phyloP scores from a whole-genome alignment of 2,797 vertebrate species.

The Pachyuromys duprasi region DNA sequence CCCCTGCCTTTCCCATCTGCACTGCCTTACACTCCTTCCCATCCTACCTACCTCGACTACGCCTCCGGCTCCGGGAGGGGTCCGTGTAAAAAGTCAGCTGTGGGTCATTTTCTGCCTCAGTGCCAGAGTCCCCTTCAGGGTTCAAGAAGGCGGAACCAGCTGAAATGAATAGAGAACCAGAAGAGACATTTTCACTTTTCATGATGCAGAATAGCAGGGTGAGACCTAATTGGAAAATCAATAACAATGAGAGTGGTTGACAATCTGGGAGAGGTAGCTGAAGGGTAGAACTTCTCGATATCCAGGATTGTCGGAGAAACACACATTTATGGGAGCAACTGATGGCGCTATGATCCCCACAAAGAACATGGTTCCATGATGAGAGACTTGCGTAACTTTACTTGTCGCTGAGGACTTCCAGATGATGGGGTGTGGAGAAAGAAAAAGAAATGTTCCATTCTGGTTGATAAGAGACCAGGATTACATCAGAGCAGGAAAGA shows the following conservation, averaged over 20 bases:
- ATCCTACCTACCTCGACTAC: constrained; percentile 95
- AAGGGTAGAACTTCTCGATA: background rate
- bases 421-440: background rate
- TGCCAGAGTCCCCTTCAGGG: constrained; percentile 97
- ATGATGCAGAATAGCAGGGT: background rate
- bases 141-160: constrained; percentile 98
- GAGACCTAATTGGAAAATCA: background rate
- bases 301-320: background rate
- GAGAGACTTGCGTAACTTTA: background rate
- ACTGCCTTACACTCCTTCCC: accelerated
- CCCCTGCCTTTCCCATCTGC: accelerated
- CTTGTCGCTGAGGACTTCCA: background rate
- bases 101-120: constrained; percentile 98
- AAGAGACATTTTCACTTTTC: background rate
- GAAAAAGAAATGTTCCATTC: background rate
- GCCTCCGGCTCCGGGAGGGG: constrained; percentile 96
- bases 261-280: background rate
- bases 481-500: background rate
- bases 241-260: background rate
- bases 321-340: background rate
- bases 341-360: too few species aligned
- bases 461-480: background rate
- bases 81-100: constrained; percentile 99
- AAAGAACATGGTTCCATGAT: background rate
- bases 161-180: constrained; percentile 82